Conservation (phyloP, 30 jellyfish, hydroid and myxozoan genomes). For the Phacellophora camtschatica region DNA sequence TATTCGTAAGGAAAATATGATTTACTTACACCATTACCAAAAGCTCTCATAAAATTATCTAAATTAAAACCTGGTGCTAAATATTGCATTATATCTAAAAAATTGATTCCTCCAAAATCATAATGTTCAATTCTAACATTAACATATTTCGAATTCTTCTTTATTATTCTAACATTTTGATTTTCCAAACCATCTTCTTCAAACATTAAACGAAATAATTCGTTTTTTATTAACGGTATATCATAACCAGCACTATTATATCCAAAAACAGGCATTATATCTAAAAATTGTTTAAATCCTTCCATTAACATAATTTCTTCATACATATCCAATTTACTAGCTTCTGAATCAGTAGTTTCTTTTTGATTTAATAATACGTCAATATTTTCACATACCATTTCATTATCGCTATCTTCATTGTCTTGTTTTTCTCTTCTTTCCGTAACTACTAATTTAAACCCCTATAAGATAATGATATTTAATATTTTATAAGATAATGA, state of each 20-base stretch:
- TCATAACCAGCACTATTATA: background rate
- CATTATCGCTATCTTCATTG: background rate
- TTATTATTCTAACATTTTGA: background rate
- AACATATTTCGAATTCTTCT: background rate
- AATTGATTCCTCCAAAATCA: background rate
- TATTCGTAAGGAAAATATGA: background rate
- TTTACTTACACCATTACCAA: background rate
- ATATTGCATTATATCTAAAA: background rate
- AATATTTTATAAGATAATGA: too few relatives aligned
- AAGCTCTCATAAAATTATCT: background rate
- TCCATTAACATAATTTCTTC: background rate
- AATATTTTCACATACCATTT: background rate
- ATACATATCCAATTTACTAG: background rate
- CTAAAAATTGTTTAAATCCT: background rate
- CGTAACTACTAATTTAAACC: too few relatives aligned
- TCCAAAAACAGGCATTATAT: background rate
- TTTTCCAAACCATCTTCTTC: background rate
- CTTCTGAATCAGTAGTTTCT: background rate
- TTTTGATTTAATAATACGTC: background rate
- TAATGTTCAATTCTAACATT: background rate
- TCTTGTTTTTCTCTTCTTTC: too few relatives aligned
- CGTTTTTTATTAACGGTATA: background rate
- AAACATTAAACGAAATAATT: background rate
- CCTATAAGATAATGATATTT: too few relatives aligned
- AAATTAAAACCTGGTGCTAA: conserved; percentile 5